A percentile compares a stretch with the other conserved stretches of the same genome.
These are phyloP conservation scores for Megastigmus dorsalis DNA, from an alignment of 2,888 invertebrate genomes.

Conservation along the genomic window DNA sequence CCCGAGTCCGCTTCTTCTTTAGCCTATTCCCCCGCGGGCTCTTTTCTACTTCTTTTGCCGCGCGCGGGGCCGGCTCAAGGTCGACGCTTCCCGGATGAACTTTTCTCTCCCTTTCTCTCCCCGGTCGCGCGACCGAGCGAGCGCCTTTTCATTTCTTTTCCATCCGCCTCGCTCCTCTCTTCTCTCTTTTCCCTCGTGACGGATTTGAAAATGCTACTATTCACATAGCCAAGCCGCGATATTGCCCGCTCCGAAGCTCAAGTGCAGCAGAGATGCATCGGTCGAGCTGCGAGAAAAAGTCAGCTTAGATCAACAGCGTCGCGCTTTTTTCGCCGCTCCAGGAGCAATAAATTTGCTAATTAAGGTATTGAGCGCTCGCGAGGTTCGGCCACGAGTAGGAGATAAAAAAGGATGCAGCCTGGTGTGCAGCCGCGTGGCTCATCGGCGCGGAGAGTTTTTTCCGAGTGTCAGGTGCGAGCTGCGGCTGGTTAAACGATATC, in stretches of 20 bases:
- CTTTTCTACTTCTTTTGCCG: constrained; percentile 21
- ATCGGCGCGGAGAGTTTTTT: neutral
- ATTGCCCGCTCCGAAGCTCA: neutral
- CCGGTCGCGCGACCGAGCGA: no score
- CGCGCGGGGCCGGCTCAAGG: constrained; percentile 45
- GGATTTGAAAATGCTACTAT: constrained; percentile 1
- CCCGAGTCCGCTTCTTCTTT: constrained; percentile 17
- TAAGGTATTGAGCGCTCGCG: neutral
- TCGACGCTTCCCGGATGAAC: constrained; percentile 41
- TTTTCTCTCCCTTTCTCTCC: constrained; percentile 31
- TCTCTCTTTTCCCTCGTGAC: neutral
- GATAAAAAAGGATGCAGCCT: neutral
- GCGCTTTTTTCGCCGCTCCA: neutral
- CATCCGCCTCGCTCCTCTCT: neutral
- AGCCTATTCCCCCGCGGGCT: constrained; percentile 17
- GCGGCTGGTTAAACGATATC: no score
- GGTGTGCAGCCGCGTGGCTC: neutral
- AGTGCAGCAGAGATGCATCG: neutral
- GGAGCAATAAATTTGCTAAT: neutral
- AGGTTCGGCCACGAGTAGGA: neutral
- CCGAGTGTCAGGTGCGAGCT: neutral
- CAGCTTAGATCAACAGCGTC: neutral
- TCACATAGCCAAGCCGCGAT: neutral
- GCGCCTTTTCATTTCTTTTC: constrained; percentile 37
- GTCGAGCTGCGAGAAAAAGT: neutral